These are phyloP conservation scores for Mythimna albipuncta DNA, from an alignment of 2,888 invertebrate genomes.

Conservation along the genomic window DNA sequence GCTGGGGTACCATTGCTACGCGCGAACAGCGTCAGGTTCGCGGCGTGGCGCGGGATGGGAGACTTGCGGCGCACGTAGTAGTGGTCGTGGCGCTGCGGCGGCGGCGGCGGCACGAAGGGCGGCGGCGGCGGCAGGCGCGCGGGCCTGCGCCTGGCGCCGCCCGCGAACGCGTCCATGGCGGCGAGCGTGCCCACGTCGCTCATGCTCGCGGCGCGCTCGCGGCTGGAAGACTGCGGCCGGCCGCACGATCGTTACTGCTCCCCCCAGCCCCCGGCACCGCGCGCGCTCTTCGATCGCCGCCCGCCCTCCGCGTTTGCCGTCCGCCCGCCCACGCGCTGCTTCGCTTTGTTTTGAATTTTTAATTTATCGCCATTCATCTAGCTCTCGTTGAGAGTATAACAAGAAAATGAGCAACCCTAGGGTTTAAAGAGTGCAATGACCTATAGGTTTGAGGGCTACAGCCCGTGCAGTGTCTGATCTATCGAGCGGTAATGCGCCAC, in stretches of 20 bases:
- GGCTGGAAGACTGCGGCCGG: constrained; percentile 88
- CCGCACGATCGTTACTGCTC: constrained; percentile 81
- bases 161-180: constrained; percentile 90
- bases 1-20: constrained; percentile 84
- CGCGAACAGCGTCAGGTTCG: constrained; percentile 87
- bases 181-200: constrained; percentile 90
- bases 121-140: constrained; percentile 88
- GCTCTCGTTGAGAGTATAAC: constrained; percentile 75
- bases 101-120: constrained; percentile 88
- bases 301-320: constrained; percentile 84
- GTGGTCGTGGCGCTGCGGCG: constrained; percentile 87
- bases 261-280: constrained; percentile 81
- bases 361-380: constrained; percentile 88
- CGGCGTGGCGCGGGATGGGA: constrained; percentile 84
- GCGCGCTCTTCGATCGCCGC: constrained; percentile 89
- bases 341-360: constrained; percentile 90
- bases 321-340: constrained; percentile 85
- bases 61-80: constrained; percentile 90
- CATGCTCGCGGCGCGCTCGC: constrained; percentile 89
- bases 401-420: constrained; percentile 75
- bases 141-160: constrained; percentile 88
- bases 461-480: not conserved
- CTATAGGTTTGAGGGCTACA: constrained; percentile 37
- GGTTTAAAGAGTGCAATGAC: constrained; percentile 71
- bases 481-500: constrained; percentile 7